phyloP scores from a whole-genome alignment of 2,797 vertebrate species.

The Halcyon smyrnensis region DNA sequence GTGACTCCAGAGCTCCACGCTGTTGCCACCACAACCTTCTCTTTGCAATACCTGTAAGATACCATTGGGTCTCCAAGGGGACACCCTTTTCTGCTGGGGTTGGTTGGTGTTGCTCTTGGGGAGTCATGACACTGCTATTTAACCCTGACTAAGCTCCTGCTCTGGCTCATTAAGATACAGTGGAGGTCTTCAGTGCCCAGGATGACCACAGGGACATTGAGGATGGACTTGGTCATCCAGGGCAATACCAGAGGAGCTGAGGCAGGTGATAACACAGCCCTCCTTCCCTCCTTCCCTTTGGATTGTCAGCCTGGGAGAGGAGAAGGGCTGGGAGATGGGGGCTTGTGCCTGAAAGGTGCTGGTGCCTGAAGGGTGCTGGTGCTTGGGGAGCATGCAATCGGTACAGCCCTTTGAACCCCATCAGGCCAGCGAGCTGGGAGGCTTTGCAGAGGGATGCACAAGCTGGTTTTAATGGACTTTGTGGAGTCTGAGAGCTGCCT shows the following conservation, averaged over 20 bases:
- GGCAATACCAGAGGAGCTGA: fast-evolving
- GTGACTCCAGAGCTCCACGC: not conserved
- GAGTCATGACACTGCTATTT: fast-evolving
- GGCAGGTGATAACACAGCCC: not conserved
- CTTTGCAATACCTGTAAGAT: not conserved
- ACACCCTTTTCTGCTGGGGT: fast-evolving
- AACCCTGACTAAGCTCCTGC: not conserved
- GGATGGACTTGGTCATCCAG: not conserved
- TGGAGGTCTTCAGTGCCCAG: not conserved
- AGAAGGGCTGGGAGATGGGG: not conserved
- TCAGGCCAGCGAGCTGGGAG: not conserved
- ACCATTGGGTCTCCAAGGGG: not conserved
- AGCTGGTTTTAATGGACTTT: slow-evolving; percentile 29
- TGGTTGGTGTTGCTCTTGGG: fast-evolving
- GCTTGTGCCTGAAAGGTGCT: not conserved
- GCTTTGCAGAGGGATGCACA: not conserved
- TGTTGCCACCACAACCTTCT: not conserved
- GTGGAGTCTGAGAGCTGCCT: not conserved
- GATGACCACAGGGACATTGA: fast-evolving
- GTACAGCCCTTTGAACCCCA: fast-evolving
- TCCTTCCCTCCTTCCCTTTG: fast-evolving
- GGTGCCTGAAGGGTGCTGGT: not conserved
- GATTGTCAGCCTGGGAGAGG: not conserved
- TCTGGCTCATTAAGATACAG: not conserved
- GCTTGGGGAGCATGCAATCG: fast-evolving